Percentiles rank a stretch among this genome's conserved stretches.
Evolutionary conservation across 2,888 invertebrate species (phyloP).

Genomic region (Ennomos fuscantarius): DNA sequence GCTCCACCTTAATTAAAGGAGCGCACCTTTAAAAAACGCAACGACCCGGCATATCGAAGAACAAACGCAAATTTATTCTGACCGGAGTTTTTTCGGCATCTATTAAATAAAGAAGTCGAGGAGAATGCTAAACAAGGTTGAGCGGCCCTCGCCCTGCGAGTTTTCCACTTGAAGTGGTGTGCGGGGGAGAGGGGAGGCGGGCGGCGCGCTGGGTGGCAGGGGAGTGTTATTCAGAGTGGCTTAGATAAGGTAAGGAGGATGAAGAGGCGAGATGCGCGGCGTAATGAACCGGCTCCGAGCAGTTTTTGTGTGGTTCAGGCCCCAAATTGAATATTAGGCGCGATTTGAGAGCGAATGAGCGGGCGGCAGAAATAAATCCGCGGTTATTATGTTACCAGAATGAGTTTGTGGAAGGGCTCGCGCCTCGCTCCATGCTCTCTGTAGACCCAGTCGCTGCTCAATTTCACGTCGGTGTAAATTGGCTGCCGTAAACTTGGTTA

Average conservation of each 20-base stretch:
- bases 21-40: conserved; percentile 70
- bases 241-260: conserved; percentile 84
- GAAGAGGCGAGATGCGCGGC: conserved; percentile 83
- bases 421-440: conserved; percentile 48
- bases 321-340: conserved; percentile 84
- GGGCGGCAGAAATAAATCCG: conserved; percentile 82
- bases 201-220: conserved; percentile 53
- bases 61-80: conserved; percentile 82
- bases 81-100: conserved; percentile 81
- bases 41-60: conserved; percentile 72
- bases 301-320: conserved; percentile 83
- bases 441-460: conserved; percentile 70
- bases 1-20: conserved; percentile 74
- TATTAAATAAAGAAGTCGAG: conserved; percentile 84
- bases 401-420: conserved; percentile 77
- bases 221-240: conserved; percentile 80
- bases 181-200: conserved; percentile 59
- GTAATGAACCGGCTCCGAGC: conserved; percentile 83
- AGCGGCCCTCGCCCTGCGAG: conserved; percentile 82
- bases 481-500: conserved; percentile 70
- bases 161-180: conserved; percentile 83
- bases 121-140: conserved; percentile 85
- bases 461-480: conserved; percentile 77
- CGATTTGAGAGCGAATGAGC: conserved; percentile 82
- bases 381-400: conserved; percentile 83